These are phyloP conservation scores for Mormyrus iriodes DNA, from an alignment of 2,113 vertebrate genomes.

Conservation along the genomic window DNA sequence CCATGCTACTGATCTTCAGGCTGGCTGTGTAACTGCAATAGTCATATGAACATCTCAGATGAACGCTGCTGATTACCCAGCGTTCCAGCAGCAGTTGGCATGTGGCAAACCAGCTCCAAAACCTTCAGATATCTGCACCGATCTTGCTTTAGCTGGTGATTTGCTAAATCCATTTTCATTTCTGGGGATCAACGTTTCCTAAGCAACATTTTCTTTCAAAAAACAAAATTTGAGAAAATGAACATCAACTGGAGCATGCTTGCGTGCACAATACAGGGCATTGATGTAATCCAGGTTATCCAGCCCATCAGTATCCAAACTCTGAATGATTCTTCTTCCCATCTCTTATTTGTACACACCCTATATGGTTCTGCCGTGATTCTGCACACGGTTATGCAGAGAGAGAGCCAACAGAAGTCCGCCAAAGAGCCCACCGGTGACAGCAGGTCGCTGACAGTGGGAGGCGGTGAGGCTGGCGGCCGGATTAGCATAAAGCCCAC, in stretches of 20 bases:
- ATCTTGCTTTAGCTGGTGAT: neutral
- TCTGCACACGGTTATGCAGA: neutral
- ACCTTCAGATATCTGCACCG: neutral
- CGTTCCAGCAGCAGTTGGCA: neutral
- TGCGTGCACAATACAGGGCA: neutral
- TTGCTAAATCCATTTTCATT: neutral
- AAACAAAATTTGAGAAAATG: neutral
- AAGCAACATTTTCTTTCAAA: neutral
- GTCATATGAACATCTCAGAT: neutral
- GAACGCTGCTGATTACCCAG: neutral
- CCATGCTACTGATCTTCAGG: neutral
- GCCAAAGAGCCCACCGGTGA: neutral
- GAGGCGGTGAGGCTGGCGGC: conserved; percentile 31
- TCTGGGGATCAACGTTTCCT: neutral
- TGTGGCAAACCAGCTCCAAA: neutral
- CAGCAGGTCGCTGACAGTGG: conserved; percentile 15
- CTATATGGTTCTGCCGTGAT: neutral
- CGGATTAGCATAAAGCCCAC: conserved; percentile 32
- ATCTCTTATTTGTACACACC: neutral
- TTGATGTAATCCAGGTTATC: neutral
- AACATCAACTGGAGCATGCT: neutral
- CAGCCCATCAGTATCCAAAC: neutral
- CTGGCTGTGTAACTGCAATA: neutral
- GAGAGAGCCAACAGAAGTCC: neutral
- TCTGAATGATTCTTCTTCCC: neutral